Evolutionary conservation across 2,113 vertebrate genomes (phyloP).

Genomic region (Orthonyx spaldingii): DNA sequence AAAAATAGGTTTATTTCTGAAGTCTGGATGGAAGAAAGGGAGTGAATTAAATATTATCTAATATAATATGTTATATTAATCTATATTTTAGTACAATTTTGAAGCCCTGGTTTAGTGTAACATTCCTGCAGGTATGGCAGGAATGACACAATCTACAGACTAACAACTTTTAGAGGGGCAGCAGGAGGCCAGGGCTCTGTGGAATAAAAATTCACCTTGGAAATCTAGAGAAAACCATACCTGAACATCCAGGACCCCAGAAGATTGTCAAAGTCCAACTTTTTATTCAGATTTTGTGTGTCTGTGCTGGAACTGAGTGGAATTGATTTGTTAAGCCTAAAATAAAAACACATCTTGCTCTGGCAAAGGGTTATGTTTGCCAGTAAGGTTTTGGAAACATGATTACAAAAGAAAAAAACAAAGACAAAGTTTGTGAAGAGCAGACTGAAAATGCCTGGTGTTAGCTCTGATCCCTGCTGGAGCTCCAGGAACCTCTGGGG

Average conservation of each 20-base stretch:
- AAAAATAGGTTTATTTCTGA: not conserved
- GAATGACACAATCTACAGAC: too few relatives aligned
- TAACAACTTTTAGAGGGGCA: not conserved
- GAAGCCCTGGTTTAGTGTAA: not conserved
- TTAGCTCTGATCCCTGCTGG: not conserved
- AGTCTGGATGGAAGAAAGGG: not conserved
- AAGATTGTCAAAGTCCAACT: not conserved
- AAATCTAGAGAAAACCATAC: not conserved
- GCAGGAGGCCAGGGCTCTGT: not conserved
- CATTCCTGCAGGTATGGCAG: not conserved
- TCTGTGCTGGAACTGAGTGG: not conserved
- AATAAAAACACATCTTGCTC: not conserved
- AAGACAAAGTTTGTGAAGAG: not conserved
- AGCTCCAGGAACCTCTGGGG: not conserved
- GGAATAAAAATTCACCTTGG: not conserved
- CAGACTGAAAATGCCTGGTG: not conserved
- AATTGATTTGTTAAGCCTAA: not conserved
- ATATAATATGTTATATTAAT: not conserved
- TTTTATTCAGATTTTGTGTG: not conserved
- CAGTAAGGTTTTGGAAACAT: not conserved
- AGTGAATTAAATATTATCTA: not conserved
- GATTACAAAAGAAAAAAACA: not conserved
- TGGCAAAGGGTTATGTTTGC: not conserved
- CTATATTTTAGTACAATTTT: not conserved
- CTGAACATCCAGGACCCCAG: not conserved